Conservation (phyloP, 2,888 invertebrate genomes). For the Ophion ventricosus region DNA sequence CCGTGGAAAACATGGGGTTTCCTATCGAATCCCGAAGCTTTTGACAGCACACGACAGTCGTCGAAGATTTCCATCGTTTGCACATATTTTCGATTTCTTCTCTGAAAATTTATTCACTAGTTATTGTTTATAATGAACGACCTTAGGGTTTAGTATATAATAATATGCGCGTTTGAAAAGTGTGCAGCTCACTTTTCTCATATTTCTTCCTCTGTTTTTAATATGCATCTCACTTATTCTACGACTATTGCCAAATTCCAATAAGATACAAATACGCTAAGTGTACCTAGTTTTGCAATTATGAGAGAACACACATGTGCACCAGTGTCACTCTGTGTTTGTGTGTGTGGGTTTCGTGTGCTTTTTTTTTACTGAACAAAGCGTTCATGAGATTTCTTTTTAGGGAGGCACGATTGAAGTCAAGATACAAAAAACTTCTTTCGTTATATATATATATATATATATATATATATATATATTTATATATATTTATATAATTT, state of each 20-base stretch:
- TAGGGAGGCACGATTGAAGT: constrained; percentile 67
- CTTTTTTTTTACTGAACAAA: constrained; percentile 43
- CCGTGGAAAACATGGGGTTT: constrained; percentile 6
- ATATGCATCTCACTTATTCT: constrained; percentile 21
- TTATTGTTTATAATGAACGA: constrained; percentile 39
- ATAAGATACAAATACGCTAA: constrained; percentile 46
- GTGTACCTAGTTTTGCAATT: constrained; percentile 43
- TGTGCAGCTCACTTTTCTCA: constrained; percentile 29
- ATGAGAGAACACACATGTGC: constrained; percentile 43
- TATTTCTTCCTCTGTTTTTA: constrained; percentile 14
- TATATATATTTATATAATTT: not conserved
- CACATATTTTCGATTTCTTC: constrained; percentile 4
- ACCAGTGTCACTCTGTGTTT: constrained; percentile 21
- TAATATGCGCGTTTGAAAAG: constrained; percentile 57
- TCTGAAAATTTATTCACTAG: constrained; percentile 9
- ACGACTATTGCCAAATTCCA: constrained; percentile 50
- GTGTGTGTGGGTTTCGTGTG: constrained; percentile 8
- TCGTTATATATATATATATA: constrained; percentile 58
- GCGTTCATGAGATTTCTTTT: constrained; percentile 51
- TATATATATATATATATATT: constrained; percentile 8
- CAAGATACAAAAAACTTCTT: constrained; percentile 67
- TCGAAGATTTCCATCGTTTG: constrained; percentile 23
- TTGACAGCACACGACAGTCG: constrained; percentile 25
- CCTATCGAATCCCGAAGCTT: constrained; percentile 39
- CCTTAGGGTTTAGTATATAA: constrained; percentile 51